Base-by-base conservation (phyloP, 1,140 invertebrate species). In the Babylonia areolata region DNA sequence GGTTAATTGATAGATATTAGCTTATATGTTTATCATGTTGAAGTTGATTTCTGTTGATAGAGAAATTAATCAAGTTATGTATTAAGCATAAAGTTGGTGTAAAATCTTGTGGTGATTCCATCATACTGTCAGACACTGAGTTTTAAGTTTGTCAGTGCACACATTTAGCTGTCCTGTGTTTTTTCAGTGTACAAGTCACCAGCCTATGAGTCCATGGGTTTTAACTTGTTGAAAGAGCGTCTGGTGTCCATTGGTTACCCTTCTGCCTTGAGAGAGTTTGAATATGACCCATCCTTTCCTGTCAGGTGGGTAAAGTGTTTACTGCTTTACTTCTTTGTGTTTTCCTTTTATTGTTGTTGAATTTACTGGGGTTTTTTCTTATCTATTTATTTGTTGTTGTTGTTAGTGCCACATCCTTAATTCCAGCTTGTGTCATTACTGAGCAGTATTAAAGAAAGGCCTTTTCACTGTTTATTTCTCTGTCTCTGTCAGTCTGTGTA, bases 221-320 rank as follows among this genome's bases (percentile, higher is more conserved):
- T 99, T 95, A 97, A 98, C 93, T 95, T 99, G 90, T 96, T 99
- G 64, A 98, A 99, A 94, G 96, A 98, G 90, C 96, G 98, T 89
- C 95, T 99, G 84, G 96, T 99, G 1, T 95, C 96, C 20, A 96
- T 99, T 93, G 99, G 99, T 40, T 99, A 99, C 95, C 99, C 99
- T 0, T 95, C 96, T 90, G 97, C 98, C 95, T 98, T 99, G 88
- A 95, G 96, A 90, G 96, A 97, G 90, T 99, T 99, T 94, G 97
- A 98, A 94, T 99, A 99, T 94, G 98, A 99, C 95, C 97, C 98
- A 6, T 97, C 97, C 51, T 99, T 99, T 95, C 97, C 99, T 51
- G 97, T 99, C 81, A 97, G 97, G 97, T 97, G 28, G 28, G 64
- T 84, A 73, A 54, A 9, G n/a, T 58, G 42, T 20, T 80, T 80